phyloP scores from a whole-genome alignment of 2,888 invertebrate genomes.

The Machimus atricapillus region DNA sequence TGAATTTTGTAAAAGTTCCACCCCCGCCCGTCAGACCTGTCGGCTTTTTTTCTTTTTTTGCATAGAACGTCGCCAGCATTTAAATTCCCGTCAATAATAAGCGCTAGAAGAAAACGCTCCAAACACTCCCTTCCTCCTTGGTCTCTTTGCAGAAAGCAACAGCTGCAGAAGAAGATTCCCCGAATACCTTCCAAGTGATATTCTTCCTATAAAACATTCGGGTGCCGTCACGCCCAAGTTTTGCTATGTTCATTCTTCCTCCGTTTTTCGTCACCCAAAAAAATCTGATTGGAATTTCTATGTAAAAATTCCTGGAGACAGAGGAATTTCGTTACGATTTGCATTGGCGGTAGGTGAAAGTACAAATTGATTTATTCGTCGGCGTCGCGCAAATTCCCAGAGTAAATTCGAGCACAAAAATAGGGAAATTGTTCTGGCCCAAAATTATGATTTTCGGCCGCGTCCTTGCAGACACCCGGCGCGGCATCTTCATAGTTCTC shows the following conservation, averaged over 20 bases:
- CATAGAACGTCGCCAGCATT: background rate
- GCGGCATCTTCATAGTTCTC: background rate
- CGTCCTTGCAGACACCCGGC: background rate
- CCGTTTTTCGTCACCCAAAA: background rate
- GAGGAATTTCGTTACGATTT: background rate
- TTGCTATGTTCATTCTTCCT: background rate
- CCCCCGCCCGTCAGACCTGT: background rate
- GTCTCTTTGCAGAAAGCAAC: background rate
- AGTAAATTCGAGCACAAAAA: background rate
- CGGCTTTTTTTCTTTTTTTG: background rate
- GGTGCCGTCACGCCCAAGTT: conserved; percentile 3
- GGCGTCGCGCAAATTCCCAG: background rate
- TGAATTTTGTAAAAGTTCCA: background rate
- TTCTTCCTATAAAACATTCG: background rate
- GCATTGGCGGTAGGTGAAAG: background rate
- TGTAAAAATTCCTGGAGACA: background rate
- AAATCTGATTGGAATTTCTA: conserved; percentile 14
- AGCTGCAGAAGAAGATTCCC: background rate
- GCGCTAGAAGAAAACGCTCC: background rate
- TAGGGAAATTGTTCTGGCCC: background rate
- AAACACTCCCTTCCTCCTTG: background rate
- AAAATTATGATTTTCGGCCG: background rate
- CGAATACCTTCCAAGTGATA: background rate
- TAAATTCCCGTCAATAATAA: background rate
- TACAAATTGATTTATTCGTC: conserved; percentile 2